Evolutionary conservation across 2,888 invertebrate species (phyloP).

Genomic region (Ctena decussata): DNA sequence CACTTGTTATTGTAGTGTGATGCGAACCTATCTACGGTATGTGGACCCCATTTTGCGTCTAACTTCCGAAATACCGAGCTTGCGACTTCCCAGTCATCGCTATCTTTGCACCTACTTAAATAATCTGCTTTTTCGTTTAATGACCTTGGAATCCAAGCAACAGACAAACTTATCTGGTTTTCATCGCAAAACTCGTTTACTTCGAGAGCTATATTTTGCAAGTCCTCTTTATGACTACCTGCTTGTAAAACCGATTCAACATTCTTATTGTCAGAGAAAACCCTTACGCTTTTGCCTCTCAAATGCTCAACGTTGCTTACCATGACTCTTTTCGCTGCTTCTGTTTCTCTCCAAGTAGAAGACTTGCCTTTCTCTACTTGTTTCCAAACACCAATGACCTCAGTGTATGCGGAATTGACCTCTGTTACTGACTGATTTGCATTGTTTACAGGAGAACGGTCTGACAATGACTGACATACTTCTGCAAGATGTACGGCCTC

Average conservation of each 20-base stretch:
- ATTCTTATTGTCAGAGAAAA: background rate
- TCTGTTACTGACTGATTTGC: no score
- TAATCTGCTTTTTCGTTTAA: background rate
- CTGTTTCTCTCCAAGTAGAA: background rate
- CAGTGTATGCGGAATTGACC: no score
- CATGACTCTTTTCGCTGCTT: background rate
- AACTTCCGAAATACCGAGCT: background rate
- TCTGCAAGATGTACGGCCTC: no score
- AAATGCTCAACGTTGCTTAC: background rate
- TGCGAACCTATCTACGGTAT: background rate
- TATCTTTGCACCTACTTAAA: constrained; percentile 4
- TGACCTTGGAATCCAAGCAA: constrained; percentile 1
- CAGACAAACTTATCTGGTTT: background rate
- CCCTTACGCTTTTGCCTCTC: background rate
- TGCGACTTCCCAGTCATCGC: background rate
- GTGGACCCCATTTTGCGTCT: background rate
- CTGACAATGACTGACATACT: no score
- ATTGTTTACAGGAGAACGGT: no score
- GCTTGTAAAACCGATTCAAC: background rate
- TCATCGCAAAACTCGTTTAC: background rate
- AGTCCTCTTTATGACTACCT: background rate
- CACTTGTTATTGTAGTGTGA: background rate
- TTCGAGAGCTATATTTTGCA: background rate
- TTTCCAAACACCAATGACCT: no score
- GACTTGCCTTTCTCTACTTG: background rate